Base-by-base conservation (phyloP, 2,888 invertebrate species). In the Aphidoletes aphidimyza region DNA sequence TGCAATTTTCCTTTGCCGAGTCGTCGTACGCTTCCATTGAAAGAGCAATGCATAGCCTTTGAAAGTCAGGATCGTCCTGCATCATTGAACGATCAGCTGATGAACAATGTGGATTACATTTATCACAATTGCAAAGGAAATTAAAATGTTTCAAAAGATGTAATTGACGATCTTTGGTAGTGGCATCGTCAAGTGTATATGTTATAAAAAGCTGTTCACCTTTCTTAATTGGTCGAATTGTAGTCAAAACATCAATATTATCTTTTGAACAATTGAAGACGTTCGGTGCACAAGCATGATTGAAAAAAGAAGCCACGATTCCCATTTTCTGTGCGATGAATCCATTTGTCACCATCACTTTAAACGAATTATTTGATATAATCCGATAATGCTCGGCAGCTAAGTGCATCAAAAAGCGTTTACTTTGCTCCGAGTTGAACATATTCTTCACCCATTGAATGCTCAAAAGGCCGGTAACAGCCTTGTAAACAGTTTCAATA, bases 171-270 rank as follows among this genome's bases (percentile, higher is more conserved):
- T 17, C 0, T 30, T 9, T 17, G 22, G 37, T 54, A 6, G 84
- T 36, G 2, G 5, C 36, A n/a, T 84, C 36, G 2, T 37, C 37
- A 3, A 19, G 37, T 22, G 36, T 36, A 19, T 84, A 84, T n/a
- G 36, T 22, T 36, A 84, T 47, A 42, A 49, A 84, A 34, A 84
- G n/a, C n/a, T 84, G 84, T 22, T 84, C 84, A 9, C 84, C 84
- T 22, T 47, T 54, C 54, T 34, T 17, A 0, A 84, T 36, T 34
- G 84, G 84, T n/a, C 84, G 84, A n/a, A 34, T 84, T n/a, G 84
- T 84, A n/a, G 54, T 34, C 19, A 26, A 54, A 1, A 84, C 47
- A 9, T 19, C 1, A n/a, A n/a, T 1, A 81, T 81, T 22, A 37
- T 81, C n/a, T 8, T n/a, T 36, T 6, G 17, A 8, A 36, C n/a